Conservation (phyloP, 2,888 invertebrate species). For the Cephus sareptanus region DNA sequence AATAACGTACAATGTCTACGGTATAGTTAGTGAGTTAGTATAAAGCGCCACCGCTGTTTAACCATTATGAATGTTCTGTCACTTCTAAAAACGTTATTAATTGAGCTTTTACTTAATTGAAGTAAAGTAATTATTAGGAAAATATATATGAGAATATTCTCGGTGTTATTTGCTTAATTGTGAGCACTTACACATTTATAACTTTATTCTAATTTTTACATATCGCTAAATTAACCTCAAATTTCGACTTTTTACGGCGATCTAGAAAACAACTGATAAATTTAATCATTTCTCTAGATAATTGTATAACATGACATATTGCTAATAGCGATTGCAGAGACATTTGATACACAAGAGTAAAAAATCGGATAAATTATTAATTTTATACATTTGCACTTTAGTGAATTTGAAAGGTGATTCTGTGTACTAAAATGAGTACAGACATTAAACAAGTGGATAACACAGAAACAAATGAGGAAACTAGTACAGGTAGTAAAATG, state of each 20-base stretch:
- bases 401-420: neutral
- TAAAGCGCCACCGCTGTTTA: neutral
- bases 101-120: neutral
- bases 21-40: too few relatives aligned
- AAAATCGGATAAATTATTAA: neutral
- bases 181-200: neutral
- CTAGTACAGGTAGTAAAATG: neutral
- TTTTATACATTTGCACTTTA: neutral
- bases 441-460: neutral
- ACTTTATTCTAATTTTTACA: neutral
- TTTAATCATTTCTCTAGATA: neutral
- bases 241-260: neutral
- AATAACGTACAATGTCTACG: too few relatives aligned
- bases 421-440: neutral
- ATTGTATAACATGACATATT: neutral
- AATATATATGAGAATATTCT: neutral
- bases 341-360: neutral
- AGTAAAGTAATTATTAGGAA: neutral
- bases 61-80: neutral
- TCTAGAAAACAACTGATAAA: neutral
- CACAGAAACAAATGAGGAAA: neutral
- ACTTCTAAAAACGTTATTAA: neutral
- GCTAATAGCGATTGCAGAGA: neutral
- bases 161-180: neutral
- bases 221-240: neutral